Conservation (phyloP, 2,888 invertebrate species). For the Rhingia rostrata region DNA sequence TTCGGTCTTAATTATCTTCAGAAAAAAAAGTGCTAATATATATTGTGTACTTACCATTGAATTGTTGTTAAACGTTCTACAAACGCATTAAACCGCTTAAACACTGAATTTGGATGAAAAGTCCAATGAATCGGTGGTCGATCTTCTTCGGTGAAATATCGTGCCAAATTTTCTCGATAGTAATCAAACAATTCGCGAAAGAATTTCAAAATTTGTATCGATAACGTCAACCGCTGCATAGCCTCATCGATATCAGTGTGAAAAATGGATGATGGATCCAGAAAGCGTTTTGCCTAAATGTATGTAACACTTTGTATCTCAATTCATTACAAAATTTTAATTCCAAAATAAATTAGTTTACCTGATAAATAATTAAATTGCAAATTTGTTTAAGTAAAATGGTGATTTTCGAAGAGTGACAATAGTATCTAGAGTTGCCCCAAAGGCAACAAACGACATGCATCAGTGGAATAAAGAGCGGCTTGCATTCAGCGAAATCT, state of each 20-base stretch:
- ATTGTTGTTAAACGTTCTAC: conserved; percentile 90
- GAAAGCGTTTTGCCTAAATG: conserved; percentile 90
- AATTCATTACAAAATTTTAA: too few species aligned
- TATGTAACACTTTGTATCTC: not conserved
- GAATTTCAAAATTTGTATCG: conserved; percentile 87
- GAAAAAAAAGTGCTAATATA: too few species aligned
- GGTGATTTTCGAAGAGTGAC: conserved; percentile 93
- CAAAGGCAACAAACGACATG: conserved; percentile 95
- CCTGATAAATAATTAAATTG: conserved; percentile 94
- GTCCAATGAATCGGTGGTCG: conserved; percentile 86
- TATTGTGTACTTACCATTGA: conserved; percentile 83
- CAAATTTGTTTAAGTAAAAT: conserved; percentile 94
- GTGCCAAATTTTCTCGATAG: conserved; percentile 87
- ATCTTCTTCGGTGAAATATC: conserved; percentile 86
- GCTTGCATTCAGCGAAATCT: conserved; percentile 92
- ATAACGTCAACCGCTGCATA: conserved; percentile 89
- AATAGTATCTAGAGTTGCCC: conserved; percentile 95
- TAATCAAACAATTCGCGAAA: conserved; percentile 87
- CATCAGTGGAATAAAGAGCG: conserved; percentile 89
- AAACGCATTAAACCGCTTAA: conserved; percentile 90
- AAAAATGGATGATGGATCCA: conserved; percentile 95
- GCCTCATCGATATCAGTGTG: conserved; percentile 98
- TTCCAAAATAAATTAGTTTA: conserved; percentile 79
- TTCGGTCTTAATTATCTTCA: not conserved
- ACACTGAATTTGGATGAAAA: conserved; percentile 92